Conservation (phyloP, 2,888 invertebrate genomes). For the Xylophagus ater region DNA sequence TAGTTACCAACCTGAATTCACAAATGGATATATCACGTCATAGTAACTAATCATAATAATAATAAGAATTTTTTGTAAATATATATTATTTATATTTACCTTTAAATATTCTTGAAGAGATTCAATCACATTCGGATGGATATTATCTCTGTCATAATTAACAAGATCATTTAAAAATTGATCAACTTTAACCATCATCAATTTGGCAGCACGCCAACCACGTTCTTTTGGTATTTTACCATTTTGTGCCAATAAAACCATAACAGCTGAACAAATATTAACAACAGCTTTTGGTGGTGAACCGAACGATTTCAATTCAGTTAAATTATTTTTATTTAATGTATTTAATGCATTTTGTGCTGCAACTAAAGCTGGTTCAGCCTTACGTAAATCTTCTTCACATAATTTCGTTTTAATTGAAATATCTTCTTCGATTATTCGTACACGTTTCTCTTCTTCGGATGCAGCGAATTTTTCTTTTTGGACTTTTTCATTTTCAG, state of each 20-base stretch:
- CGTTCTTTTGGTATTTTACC: conserved; percentile 85
- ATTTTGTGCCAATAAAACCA: conserved; percentile 69
- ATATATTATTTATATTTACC: conserved; percentile 18
- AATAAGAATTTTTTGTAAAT: no score
- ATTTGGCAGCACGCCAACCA: conserved; percentile 87
- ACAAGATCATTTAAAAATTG: conserved; percentile 73
- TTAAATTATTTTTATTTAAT: conserved; percentile 88
- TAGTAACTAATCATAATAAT: no score
- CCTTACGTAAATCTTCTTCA: conserved; percentile 80
- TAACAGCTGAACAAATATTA: conserved; percentile 77
- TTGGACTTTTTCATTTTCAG: conserved; percentile 85
- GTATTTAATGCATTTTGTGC: conserved; percentile 72
- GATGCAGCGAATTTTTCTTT: conserved; percentile 71
- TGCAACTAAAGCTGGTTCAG: conserved; percentile 82
- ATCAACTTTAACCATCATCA: conserved; percentile 84
- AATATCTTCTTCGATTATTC: conserved; percentile 81
- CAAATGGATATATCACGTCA: no score
- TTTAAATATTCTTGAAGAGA: conserved; percentile 44
- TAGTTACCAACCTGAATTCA: no score
- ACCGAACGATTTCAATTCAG: conserved; percentile 90
- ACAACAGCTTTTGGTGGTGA: conserved; percentile 86
- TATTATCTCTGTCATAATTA: conserved; percentile 89
- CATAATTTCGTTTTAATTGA: conserved; percentile 77
- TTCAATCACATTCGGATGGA: conserved; percentile 77
- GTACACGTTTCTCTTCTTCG: conserved; percentile 84